Conservation (phyloP, 2,113 vertebrate genomes). For the Melanostigma gelatinosum region DNA sequence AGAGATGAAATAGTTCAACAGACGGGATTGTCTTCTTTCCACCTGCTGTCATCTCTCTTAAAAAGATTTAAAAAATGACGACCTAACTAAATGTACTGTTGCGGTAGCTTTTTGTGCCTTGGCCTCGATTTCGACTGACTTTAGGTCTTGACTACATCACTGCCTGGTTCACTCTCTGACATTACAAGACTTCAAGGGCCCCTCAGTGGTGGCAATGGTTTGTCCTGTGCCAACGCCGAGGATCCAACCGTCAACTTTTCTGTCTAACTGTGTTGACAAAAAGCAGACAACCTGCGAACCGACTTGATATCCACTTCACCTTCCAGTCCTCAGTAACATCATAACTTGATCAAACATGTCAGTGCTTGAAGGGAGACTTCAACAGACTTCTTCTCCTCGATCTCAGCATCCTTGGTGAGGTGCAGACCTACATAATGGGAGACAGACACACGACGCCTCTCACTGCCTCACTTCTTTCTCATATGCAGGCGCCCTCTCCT, state of each 20-base stretch:
- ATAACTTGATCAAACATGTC: not conserved
- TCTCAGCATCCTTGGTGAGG: conserved; percentile 3
- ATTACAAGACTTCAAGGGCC: not conserved
- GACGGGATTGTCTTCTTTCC: not conserved
- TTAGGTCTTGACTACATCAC: not conserved
- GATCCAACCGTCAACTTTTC: not conserved
- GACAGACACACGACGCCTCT: conserved; percentile 1
- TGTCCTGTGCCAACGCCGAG: not conserved
- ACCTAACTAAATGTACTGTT: not conserved
- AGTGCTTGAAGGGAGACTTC: not conserved
- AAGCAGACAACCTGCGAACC: not conserved
- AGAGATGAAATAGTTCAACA: not conserved
- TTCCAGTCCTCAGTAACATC: not conserved
- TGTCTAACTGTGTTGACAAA: not conserved
- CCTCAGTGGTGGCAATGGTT: not conserved
- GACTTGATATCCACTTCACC: not conserved
- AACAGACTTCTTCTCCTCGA: not conserved
- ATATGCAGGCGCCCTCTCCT: not conserved
- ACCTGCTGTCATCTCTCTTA: not conserved
- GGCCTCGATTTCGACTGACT: not conserved
- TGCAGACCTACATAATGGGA: conserved; percentile 14
- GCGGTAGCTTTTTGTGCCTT: not conserved
- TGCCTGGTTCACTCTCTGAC: not conserved
- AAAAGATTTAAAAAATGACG: not conserved
- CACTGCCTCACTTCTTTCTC: conserved; percentile 13